These are phyloP conservation scores for Drosophila tsacasi DNA, from an alignment of 1,140 invertebrate genomes.

Conservation along the genomic window DNA sequence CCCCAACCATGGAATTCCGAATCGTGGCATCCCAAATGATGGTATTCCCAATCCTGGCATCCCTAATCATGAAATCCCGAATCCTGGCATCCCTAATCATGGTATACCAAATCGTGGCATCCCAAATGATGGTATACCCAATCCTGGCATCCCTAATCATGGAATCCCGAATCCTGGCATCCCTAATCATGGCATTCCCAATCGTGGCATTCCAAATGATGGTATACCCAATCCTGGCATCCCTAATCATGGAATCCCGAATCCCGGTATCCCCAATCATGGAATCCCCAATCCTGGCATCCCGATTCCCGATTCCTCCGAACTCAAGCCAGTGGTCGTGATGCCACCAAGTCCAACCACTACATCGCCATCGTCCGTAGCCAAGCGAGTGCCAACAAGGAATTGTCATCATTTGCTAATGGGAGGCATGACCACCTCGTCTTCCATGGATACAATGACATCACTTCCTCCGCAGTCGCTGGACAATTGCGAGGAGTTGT, in stretches of 20 bases:
- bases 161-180: conserved; percentile 42
- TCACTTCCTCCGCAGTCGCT: not conserved
- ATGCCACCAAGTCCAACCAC: conserved; percentile 29
- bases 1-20: conserved; percentile 29
- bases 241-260: conserved; percentile 21
- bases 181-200: conserved; percentile 15
- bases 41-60: conserved; percentile 32
- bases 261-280: conserved; percentile 4
- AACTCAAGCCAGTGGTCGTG: conserved; percentile 25
- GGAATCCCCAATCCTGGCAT: conserved; percentile 44
- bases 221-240: conserved; percentile 37
- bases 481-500: conserved; percentile 64
- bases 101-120: conserved; percentile 33
- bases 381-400: conserved; percentile 35
- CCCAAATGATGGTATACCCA: conserved; percentile 15
- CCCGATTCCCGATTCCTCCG: conserved; percentile 49
- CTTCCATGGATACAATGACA: conserved; percentile 13
- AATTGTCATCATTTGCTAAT: conserved; percentile 59
- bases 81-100: conserved; percentile 28
- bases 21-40: conserved; percentile 17
- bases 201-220: conserved; percentile 26
- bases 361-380: conserved; percentile 1
- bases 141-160: conserved; percentile 23
- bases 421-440: conserved; percentile 19
- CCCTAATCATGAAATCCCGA: conserved; percentile 25